Evolutionary conservation across 2,113 vertebrate genomes (phyloP), one percentile per base, ranked within the genome.

Genomic region (Myrmecophaga tridactyla): DNA sequence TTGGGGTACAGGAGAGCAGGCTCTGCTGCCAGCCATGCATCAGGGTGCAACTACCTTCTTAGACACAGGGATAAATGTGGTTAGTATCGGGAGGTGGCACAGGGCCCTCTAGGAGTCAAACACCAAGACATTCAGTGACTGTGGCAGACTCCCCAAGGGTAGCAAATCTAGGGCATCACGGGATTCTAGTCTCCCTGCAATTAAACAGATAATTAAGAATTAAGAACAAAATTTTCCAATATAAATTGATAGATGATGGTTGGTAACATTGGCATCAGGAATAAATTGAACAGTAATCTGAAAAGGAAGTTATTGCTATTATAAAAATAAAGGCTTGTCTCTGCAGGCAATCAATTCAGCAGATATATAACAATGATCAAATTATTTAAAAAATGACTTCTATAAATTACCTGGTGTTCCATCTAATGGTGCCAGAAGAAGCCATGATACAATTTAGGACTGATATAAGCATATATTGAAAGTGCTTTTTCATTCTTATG

Each of bases 291-390:
- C 97, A 94, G 97, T 95, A 98, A 98, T 98, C 96, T 97, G 96
- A 96, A 97, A 97, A 98, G 98, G 98, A 98, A 98, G 98, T 98
- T 98, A 98, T 96, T 98, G 98, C 98, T 97, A 98, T 98, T 98
- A 98, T 90, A 98, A 98, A 98, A 98, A 98, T 98, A 98, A 98
- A 98, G 98, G 98, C 98, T 98, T 98, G 98, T 98, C 98, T 98
- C 96, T 73, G 31, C 90, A 97, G 94, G 98, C 98, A 98, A 98
- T 98, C 98, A 98, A 98, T 98, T 97, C 97, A 90, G 96, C 96
- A 98, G 98, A 98, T 98, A 98, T 97, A 98, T 98, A 98, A 98
- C 98, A 98, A 98, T 98, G 98, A 98, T 98, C 98, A 98, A 98
- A 98, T 95, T 97, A 97, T 98, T 96, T 98, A 97, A 48, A 76